Conservation (phyloP, 2,888 invertebrate species). For the Altica lythri region DNA sequence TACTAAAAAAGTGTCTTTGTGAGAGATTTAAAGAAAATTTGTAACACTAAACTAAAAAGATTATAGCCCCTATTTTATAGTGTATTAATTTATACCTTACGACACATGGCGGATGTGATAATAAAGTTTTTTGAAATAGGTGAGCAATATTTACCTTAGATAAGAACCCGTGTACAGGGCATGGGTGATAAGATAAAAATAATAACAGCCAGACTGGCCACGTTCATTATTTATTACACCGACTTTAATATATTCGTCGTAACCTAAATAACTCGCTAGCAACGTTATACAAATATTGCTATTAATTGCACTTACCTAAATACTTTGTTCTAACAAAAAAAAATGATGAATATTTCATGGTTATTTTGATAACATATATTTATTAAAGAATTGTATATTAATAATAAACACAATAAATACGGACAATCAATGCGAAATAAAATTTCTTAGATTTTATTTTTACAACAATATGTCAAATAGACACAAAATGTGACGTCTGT, state of each 20-base stretch:
- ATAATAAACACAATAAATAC: too few relatives aligned
- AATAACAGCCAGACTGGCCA: conserved; percentile 46
- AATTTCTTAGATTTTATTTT: too few relatives aligned
- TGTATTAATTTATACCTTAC: conserved; percentile 2
- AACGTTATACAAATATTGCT: conserved; percentile 2
- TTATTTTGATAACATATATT: too few relatives aligned
- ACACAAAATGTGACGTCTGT: too few relatives aligned
- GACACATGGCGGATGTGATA: conserved; percentile 37
- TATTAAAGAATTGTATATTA: too few relatives aligned
- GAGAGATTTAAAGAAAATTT: too few relatives aligned
- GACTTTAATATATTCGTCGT: conserved; percentile 31
- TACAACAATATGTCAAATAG: too few relatives aligned
- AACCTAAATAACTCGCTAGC: conserved; percentile 31
- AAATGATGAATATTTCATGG: too few relatives aligned
- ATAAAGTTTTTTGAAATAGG: conserved; percentile 44
- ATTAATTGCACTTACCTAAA: conserved; percentile 8
- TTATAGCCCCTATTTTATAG: conserved; percentile 20
- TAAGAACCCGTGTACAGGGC: conserved; percentile 46
- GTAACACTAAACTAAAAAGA: neutral
- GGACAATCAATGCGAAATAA: too few relatives aligned
- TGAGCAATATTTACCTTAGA: conserved; percentile 50
- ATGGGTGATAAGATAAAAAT: conserved; percentile 47
- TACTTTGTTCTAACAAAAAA: neutral
- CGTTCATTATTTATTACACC: conserved; percentile 36
- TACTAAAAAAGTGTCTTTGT: too few relatives aligned